Base-by-base conservation (phyloP, 2,113 vertebrate species). In the Castor canadensis region DNA sequence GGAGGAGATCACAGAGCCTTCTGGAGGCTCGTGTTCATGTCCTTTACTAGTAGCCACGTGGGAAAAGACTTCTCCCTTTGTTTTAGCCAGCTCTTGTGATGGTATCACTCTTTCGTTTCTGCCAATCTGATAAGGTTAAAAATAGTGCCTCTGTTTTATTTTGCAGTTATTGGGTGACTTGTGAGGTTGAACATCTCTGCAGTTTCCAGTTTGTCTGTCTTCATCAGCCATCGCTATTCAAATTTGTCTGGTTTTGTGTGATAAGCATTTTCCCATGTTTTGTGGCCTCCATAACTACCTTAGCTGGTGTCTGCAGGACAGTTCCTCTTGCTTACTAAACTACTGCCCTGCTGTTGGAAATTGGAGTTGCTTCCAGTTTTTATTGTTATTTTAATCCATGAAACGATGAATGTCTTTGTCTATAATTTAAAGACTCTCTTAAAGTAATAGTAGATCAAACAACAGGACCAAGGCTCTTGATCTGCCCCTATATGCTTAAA, bases 71-170 rank as follows among this genome's bases (percentile, higher is more conserved):
- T 80, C 60, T 47, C 56, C 47, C 66, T 24, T 0, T 0, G 0
- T 45, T 19, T 76, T 32, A 88, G 84, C 81, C 94, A 94, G 1
- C 49, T 0, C 60, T 17, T 3, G 56, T 66, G 60, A 81, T 67
- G 77, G 38, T 38, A 72, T 92, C 72, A 22, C 66, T 52, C 79
- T 90, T 72, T 77, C 71, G 45, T 62, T 90, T 95, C 90, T 58
- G 88, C 95, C 96, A 40, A 93, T 93, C 92, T 95, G 92, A 95
- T 95, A 92, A 80, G 66, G 90, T 85, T 95, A 95, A 97, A 97
- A 97, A 96, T 97, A 96, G 96, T 28, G n/a, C 43, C 54, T 72
- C 6, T 9, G n/a, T 83, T 87, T 80, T 82, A 66, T 92, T 91
- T 92, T 90, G 40, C 40, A 62, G 47, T 66, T 89, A 76, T 93